Evolutionary conservation across 2,113 vertebrate genomes (phyloP).

Genomic region (Menidia beryllina): DNA sequence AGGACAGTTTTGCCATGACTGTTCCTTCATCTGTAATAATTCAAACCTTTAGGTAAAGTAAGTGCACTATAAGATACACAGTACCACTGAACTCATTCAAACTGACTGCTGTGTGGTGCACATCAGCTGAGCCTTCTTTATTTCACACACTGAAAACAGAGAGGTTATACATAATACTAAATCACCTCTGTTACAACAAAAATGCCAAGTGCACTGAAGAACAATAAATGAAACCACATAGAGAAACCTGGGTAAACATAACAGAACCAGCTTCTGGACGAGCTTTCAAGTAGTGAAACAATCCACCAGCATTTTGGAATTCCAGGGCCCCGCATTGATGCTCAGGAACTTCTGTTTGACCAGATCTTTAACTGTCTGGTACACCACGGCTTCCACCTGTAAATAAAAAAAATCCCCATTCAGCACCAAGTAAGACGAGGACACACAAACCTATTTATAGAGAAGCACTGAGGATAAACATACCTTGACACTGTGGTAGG

Average conservation of each 20-base stretch:
- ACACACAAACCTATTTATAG: background rate
- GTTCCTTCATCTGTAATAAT: slow-evolving; percentile 5
- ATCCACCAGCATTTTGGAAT: slow-evolving; percentile 70
- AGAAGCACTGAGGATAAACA: background rate
- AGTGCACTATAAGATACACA: slow-evolving; percentile 4
- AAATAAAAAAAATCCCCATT: slow-evolving; percentile 14
- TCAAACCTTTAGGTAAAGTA: slow-evolving; percentile 5
- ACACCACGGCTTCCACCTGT: slow-evolving; percentile 51
- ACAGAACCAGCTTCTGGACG: background rate
- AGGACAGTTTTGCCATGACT: slow-evolving; percentile 17
- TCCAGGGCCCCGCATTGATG: slow-evolving; percentile 57
- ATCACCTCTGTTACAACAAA: slow-evolving; percentile 3
- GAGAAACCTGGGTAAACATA: slow-evolving; percentile 13
- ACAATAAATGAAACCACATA: slow-evolving; percentile 23
- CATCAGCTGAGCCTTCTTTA: slow-evolving; percentile 40
- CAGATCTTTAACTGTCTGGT: slow-evolving; percentile 68
- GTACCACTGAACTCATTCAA: slow-evolving; percentile 39
- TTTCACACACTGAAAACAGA: slow-evolving; percentile 56
- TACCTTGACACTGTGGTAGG: slow-evolving; percentile 79
- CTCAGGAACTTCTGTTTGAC: slow-evolving; percentile 54
- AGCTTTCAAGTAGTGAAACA: slow-evolving; percentile 46
- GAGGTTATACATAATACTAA: slow-evolving; percentile 18
- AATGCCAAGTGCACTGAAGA: slow-evolving; percentile 4
- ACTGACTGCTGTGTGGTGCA: slow-evolving; percentile 26
- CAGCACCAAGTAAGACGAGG: background rate